phyloP scores from a whole-genome alignment of 2,113 vertebrate species.

The Grus americana region DNA sequence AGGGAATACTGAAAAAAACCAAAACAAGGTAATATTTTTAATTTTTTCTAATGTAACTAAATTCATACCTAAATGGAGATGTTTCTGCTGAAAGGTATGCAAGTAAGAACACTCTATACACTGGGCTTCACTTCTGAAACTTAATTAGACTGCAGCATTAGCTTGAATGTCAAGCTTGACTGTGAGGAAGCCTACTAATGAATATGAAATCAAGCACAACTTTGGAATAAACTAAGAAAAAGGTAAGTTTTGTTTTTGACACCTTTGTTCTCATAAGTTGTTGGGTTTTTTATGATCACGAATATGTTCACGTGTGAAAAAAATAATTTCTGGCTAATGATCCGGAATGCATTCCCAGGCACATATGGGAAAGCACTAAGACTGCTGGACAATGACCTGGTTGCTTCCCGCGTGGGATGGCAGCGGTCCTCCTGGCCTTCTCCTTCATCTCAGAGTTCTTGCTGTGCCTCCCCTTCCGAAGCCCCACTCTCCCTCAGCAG shows the following conservation, averaged over 20 bases:
- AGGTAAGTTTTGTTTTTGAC: not conserved
- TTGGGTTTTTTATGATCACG: not conserved
- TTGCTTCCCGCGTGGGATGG: not conserved
- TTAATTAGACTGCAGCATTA: not conserved
- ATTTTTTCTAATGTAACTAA: not conserved
- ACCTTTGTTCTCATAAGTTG: not conserved
- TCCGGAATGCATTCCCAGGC: not conserved
- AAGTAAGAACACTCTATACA: not conserved
- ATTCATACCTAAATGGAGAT: not conserved
- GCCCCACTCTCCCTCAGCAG: not conserved
- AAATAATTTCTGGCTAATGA: not conserved
- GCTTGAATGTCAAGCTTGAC: not conserved
- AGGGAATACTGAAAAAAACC: not conserved
- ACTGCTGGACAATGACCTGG: fast-evolving
- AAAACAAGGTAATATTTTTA: not conserved
- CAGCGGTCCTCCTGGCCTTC: not conserved
- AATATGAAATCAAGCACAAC: not conserved
- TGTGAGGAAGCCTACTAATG: not conserved
- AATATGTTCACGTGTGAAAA: not conserved
- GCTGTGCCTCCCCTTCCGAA: not conserved
- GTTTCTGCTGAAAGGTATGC: not conserved
- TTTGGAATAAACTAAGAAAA: not conserved
- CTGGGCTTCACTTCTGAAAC: not conserved
- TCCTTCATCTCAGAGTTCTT: not conserved
- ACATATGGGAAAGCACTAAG: not conserved